These are phyloP conservation scores for Lasiurus cinereus DNA, from an alignment of 2,113 vertebrate species.

Conservation along the genomic window DNA sequence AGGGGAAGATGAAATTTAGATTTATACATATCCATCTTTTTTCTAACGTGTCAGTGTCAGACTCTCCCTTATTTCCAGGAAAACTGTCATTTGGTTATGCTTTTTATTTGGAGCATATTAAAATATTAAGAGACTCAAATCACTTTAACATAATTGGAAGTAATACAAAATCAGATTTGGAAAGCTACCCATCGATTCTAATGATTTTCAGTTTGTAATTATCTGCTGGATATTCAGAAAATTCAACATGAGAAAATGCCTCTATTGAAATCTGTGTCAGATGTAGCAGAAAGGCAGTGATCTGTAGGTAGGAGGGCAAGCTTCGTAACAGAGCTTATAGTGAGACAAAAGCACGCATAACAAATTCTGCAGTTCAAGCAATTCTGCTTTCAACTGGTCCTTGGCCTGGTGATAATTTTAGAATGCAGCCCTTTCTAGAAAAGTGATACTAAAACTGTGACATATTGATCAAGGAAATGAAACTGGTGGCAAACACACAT, in stretches of 20 bases:
- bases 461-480: background rate
- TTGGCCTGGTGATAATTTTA: background rate
- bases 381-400: background rate
- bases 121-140: constrained; percentile 44
- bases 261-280: background rate
- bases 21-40: constrained; percentile 9
- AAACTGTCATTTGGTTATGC: background rate
- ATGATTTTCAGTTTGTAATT: background rate
- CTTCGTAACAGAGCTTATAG: background rate
- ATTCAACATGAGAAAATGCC: background rate
- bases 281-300: background rate
- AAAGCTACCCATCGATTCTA: background rate
- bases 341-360: background rate
- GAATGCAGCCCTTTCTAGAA: background rate
- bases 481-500: background rate
- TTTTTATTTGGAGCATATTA: constrained; percentile 43
- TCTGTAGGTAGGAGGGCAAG: background rate
- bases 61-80: background rate
- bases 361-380: background rate
- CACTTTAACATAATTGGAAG: background rate
- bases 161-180: background rate
- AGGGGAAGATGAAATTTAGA: background rate
- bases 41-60: background rate
- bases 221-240: constrained; percentile 38
- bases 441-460: background rate